phyloP scores from a whole-genome alignment of 2,113 vertebrate genomes.

The Pungitius pungitius region DNA sequence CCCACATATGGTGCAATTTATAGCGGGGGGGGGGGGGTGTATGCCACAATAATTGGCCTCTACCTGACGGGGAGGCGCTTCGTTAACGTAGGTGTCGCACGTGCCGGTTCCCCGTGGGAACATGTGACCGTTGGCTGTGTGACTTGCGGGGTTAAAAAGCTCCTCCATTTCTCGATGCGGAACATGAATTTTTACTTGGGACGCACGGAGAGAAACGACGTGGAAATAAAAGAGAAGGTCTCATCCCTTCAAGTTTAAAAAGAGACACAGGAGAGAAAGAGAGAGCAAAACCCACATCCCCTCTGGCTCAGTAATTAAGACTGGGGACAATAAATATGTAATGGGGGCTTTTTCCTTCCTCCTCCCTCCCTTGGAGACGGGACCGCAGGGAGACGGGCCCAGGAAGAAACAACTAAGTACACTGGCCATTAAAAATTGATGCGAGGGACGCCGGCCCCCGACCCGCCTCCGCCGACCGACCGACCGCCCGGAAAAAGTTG shows the following conservation, averaged over 20 bases:
- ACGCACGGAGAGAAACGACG: slow-evolving; percentile 20
- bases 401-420: slow-evolving; percentile 74
- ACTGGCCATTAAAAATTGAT: slow-evolving; percentile 79
- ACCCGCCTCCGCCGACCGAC: slow-evolving; percentile 62
- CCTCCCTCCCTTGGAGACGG: slow-evolving; percentile 66
- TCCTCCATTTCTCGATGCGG: slow-evolving; percentile 46
- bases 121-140: neutral
- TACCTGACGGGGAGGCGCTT: neutral
- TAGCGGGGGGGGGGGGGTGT: neutral
- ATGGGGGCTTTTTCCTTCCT: slow-evolving; percentile 74
- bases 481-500: slow-evolving; percentile 70
- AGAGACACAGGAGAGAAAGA: slow-evolving; percentile 33
- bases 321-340: slow-evolving; percentile 78
- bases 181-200: slow-evolving; percentile 23
- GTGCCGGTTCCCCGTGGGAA: slow-evolving; percentile 26
- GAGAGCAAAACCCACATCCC: slow-evolving; percentile 57
- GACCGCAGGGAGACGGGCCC: slow-evolving; percentile 61
- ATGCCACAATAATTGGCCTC: neutral
- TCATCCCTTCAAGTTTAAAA: slow-evolving; percentile 39
- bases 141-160: slow-evolving; percentile 29
- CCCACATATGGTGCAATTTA: slow-evolving; percentile 21
- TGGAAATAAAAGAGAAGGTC: slow-evolving; percentile 23
- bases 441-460: slow-evolving; percentile 58
- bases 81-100: slow-evolving; percentile 1
- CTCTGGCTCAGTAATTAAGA: slow-evolving; percentile 76